Evolutionary conservation across 2,797 vertebrate genomes (phyloP), one percentile per base, ranked within the genome.

Genomic region (Carapus acus): DNA sequence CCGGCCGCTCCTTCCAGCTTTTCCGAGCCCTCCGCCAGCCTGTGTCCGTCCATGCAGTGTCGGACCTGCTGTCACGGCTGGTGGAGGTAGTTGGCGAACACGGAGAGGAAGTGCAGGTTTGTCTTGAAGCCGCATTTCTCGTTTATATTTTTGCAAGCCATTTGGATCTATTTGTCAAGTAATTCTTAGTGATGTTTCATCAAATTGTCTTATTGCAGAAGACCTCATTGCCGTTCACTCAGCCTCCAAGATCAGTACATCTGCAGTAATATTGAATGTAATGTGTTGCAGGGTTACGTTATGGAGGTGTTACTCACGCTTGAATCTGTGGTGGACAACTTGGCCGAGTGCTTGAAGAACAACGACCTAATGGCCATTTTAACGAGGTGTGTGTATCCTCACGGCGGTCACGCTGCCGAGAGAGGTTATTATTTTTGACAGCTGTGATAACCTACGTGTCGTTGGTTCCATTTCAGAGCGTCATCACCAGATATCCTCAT

Each of bases 301-400:
- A 96, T 97, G 94, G 96, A 99, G 79, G 89, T 95, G 0, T 88
- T 99, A 22, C 91, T 97, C 15, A 99, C 96, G 6, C 82, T 99
- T 80, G 96, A 99, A 72, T 91, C 94, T 31, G 93, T 94, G 8
- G 94, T 96, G 75, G 94, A 96, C 75, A 96, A 97, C 81, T 83
- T 99, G 70, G 94, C 94, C n/a, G 93, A 98, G 50, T 97, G 93
- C 78, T 84, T 97, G 54, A 97, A 96, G 83, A 98, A 96, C 85
- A 93, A 86, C 42, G 93, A 98, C 69, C 90, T 97, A 58, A 82
- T 95, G 86, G 90, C 92, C 0, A 85, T 93, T 8, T 70, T 98
- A 51, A 94, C 91, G 18, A 90, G 94, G 96, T 98, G 73, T 79
- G 88, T 43, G 14, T 45, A 50, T 64, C 13, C 2, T 27, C 2